These are phyloP conservation scores for Naso thynnoides DNA, from an alignment of 2,797 vertebrate genomes.

Conservation along the genomic window DNA sequence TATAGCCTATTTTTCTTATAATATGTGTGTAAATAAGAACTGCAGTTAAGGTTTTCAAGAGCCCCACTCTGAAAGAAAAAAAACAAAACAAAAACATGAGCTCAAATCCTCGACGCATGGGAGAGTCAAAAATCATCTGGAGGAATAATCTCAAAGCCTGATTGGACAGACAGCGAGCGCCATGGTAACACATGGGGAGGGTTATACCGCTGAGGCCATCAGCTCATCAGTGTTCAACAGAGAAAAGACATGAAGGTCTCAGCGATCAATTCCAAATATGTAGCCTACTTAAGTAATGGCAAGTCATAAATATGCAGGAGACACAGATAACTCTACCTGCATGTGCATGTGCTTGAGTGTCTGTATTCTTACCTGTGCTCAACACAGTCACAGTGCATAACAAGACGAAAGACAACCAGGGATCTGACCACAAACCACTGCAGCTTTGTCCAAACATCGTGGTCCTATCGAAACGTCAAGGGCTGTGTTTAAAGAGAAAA, in stretches of 20 bases:
- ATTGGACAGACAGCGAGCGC: conserved; percentile 39
- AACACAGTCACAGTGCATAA: conserved; percentile 45
- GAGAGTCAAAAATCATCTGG: conserved; percentile 35
- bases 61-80: conserved; percentile 3
- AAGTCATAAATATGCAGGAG: neutral
- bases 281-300: neutral
- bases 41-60: neutral
- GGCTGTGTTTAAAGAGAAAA: neutral
- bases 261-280: neutral
- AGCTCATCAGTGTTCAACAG: conserved; percentile 13
- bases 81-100: conserved; percentile 8
- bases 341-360: neutral
- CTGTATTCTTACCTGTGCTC: conserved; percentile 58
- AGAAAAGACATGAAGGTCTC: conserved; percentile 16
- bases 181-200: conserved; percentile 55
- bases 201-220: conserved; percentile 29
- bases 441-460: conserved; percentile 38
- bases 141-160: conserved; percentile 24
- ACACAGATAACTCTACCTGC: neutral
- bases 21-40: neutral
- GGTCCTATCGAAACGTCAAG: neutral
- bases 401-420: conserved; percentile 32
- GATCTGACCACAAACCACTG: neutral
- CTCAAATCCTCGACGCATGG: conserved; percentile 32
- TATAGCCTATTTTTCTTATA: neutral